phyloP scores from a whole-genome alignment of 2,888 invertebrate species.

The Lamellibrachia satsuma region DNA sequence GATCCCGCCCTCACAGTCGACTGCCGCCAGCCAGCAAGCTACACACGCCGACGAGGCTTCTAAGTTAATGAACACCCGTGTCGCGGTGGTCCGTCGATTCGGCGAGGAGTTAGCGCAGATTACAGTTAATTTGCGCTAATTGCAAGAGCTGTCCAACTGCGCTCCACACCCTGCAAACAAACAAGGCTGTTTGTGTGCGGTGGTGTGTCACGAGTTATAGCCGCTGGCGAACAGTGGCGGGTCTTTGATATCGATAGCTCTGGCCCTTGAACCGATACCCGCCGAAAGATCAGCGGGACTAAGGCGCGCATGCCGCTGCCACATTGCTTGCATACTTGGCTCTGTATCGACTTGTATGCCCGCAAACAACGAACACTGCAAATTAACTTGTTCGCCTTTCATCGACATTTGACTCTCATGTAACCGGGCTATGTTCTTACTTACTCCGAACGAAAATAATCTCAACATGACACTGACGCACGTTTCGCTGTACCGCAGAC shows the following conservation, averaged over 20 bases:
- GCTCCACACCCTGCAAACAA: neutral
- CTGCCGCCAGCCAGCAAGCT: neutral
- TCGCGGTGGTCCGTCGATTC: neutral
- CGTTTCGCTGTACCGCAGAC: neutral
- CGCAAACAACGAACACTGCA: constrained; percentile 3
- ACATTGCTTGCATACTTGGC: neutral
- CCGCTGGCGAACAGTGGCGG: neutral
- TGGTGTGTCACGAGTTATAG: neutral
- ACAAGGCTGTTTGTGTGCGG: neutral
- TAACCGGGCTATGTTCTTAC: neutral
- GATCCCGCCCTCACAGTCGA: neutral
- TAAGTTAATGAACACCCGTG: neutral
- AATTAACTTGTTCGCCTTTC: constrained; percentile 13
- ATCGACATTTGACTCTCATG: neutral
- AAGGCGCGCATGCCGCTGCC: neutral
- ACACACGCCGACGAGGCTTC: neutral
- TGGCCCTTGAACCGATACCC: neutral
- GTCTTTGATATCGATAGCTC: neutral
- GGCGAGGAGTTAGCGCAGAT: neutral
- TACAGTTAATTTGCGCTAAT: constrained; percentile 17
- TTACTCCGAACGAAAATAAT: neutral
- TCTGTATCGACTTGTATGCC: neutral
- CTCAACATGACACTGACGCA: neutral
- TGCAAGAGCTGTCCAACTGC: neutral
- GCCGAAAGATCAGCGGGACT: neutral